phyloP scores from a whole-genome alignment of 2,113 vertebrate genomes.

The Cottus gobio region DNA sequence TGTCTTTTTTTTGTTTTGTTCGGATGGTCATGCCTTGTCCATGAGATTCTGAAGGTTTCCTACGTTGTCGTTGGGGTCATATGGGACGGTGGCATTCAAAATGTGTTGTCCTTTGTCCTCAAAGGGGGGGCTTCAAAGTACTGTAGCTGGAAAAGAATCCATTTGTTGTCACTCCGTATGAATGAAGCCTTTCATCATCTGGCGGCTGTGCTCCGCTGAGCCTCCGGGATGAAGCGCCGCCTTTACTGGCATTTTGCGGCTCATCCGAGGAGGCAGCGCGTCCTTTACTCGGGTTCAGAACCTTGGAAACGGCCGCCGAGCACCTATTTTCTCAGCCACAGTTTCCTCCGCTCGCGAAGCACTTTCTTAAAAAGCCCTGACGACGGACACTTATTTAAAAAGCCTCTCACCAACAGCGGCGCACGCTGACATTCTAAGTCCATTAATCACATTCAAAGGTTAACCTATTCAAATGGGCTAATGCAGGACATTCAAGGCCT shows the following conservation, averaged over 20 bases:
- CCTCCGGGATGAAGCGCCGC: conserved; percentile 59
- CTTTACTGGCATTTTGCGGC: conserved; percentile 66
- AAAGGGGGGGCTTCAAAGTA: conserved; percentile 63
- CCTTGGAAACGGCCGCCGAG: conserved; percentile 44
- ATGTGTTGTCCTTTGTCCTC: conserved; percentile 75
- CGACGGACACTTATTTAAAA: conserved; percentile 53
- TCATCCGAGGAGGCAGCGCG: conserved; percentile 56
- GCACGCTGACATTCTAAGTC: conserved; percentile 60
- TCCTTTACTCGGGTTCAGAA: conserved; percentile 51
- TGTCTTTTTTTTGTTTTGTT: conserved; percentile 60
- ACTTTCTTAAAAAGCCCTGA: conserved; percentile 39
- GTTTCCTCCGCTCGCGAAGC: conserved; percentile 21
- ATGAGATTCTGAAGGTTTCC: conserved; percentile 54
- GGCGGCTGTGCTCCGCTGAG: conserved; percentile 70
- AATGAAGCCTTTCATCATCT: conserved; percentile 82
- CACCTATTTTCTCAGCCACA: conserved; percentile 27
- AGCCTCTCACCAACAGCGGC: conserved; percentile 42
- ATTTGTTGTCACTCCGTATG: conserved; percentile 80
- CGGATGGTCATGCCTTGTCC: conserved; percentile 65
- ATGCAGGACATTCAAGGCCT: neutral
- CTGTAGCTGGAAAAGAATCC: conserved; percentile 71
- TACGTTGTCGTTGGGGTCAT: conserved; percentile 60
- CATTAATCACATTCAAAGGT: conserved; percentile 70
- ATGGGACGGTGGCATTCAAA: conserved; percentile 60
- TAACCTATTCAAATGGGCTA: conserved; percentile 43